A percentile compares a stretch with the other conserved stretches of the same genome.
Evolutionary conservation across 2,113 vertebrate genomes (phyloP).

Genomic region (Cairina moschata): DNA sequence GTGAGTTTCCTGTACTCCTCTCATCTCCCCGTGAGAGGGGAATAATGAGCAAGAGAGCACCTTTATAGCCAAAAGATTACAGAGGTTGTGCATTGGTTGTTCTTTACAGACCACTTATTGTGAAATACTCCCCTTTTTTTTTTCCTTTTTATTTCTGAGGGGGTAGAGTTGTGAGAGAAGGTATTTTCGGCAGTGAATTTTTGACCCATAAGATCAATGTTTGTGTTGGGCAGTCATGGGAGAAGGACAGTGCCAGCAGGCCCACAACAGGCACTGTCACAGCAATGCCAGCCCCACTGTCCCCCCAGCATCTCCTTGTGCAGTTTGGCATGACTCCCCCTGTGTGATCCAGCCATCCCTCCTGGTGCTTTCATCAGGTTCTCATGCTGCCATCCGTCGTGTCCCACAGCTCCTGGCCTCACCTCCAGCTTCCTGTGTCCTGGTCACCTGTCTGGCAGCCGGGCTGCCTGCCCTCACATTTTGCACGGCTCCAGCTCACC

Average conservation of each 20-base stretch:
- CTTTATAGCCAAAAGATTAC: not conserved
- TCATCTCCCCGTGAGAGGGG: not conserved
- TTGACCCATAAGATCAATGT: not conserved
- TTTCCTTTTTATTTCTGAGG: not conserved
- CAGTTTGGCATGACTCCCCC: not conserved
- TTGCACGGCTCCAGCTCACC: not conserved
- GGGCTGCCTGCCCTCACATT: fast-evolving
- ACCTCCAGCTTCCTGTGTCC: fast-evolving
- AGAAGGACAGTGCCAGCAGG: not conserved
- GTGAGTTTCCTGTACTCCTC: not conserved
- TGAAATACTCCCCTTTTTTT: not conserved
- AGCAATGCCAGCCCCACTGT: not conserved
- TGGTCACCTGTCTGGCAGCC: not conserved
- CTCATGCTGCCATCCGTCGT: fast-evolving
- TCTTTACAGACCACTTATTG: not conserved
- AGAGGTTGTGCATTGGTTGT: not conserved
- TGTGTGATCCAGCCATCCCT: not conserved
- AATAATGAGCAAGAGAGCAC: not conserved
- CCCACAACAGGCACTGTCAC: not conserved
- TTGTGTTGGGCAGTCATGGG: not conserved
- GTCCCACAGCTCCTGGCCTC: not conserved
- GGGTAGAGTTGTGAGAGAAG: not conserved
- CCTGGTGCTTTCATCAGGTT: fast-evolving
- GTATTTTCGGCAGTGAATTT: not conserved
- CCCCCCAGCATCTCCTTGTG: not conserved